phyloP scores from a whole-genome alignment of 2,113 vertebrate species.

The Pomatostomus ruficeps region DNA sequence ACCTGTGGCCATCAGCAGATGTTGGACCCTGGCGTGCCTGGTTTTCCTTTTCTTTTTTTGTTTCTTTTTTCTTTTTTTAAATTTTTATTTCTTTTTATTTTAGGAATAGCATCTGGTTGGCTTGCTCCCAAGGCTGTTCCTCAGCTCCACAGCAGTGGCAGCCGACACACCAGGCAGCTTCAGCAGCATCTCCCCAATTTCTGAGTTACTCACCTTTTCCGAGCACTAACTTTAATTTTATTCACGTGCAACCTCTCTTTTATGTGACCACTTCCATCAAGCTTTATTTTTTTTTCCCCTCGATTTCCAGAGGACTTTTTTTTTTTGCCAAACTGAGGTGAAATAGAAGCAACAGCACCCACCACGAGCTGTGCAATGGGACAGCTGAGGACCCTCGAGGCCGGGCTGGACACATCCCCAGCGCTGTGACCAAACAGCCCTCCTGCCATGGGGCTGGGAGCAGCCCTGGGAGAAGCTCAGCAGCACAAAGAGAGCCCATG shows the following conservation, averaged over 20 bases:
- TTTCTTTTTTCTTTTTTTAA: no score
- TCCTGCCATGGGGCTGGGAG: background rate
- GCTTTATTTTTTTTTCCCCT: no score
- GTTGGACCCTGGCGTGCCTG: background rate
- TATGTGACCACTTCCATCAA: background rate
- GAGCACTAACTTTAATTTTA: background rate
- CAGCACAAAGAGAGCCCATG: background rate
- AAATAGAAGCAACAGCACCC: background rate
- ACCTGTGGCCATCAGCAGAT: background rate
- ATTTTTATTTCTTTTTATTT: background rate
- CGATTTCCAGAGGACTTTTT: background rate
- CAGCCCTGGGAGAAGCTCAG: background rate
- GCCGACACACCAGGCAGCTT: background rate
- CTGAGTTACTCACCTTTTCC: background rate
- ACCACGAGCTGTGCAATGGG: rapidly evolving
- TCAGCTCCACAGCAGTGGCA: background rate
- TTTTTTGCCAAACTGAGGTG: background rate
- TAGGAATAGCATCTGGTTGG: background rate
- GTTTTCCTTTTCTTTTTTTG: background rate
- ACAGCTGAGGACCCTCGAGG: rapidly evolving
- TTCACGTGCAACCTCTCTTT: background rate
- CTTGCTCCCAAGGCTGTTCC: background rate
- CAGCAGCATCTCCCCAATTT: background rate
- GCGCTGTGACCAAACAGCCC: background rate
- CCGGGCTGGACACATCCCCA: background rate